Evolutionary conservation across 2,113 vertebrate species (phyloP).

Genomic region (Scomber scombrus): DNA sequence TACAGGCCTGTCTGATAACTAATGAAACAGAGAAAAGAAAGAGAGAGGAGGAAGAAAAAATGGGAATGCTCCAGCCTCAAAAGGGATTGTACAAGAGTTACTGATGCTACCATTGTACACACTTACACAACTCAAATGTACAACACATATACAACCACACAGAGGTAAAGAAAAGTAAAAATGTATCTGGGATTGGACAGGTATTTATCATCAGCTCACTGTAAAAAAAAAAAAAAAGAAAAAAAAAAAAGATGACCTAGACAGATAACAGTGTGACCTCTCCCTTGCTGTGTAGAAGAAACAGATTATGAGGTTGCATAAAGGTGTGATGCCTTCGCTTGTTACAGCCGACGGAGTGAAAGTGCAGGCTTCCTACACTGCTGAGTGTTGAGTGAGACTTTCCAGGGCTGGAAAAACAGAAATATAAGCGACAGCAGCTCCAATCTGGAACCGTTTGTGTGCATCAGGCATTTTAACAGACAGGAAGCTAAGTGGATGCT

Average conservation of each 20-base stretch:
- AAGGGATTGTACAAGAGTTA: neutral
- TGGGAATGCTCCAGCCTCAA: neutral
- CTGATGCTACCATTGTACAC: neutral
- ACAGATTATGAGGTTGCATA: slow-evolving; percentile 10
- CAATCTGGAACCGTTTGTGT: neutral
- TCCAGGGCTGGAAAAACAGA: slow-evolving; percentile 13
- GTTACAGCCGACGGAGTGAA: neutral
- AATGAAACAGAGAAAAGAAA: neutral
- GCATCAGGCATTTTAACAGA: slow-evolving; percentile 2
- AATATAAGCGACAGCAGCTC: slow-evolving; percentile 2
- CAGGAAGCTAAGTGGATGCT: neutral
- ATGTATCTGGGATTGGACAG: neutral
- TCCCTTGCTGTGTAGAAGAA: slow-evolving; percentile 2
- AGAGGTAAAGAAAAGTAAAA: neutral
- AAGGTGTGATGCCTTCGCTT: slow-evolving; percentile 28
- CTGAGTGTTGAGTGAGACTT: slow-evolving; percentile 14
- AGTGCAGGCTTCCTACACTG: neutral
- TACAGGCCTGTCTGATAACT: slow-evolving; percentile 31
- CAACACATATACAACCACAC: neutral
- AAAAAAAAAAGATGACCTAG: neutral
- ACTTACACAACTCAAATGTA: slow-evolving; percentile 1
- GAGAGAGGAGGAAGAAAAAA: neutral
- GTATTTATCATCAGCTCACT: neutral
- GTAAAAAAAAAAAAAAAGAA: neutral
- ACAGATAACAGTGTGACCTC: slow-evolving; percentile 16